Base-by-base conservation (phyloP, 1,140 invertebrate genomes). In the Heliothis subflexa region DNA sequence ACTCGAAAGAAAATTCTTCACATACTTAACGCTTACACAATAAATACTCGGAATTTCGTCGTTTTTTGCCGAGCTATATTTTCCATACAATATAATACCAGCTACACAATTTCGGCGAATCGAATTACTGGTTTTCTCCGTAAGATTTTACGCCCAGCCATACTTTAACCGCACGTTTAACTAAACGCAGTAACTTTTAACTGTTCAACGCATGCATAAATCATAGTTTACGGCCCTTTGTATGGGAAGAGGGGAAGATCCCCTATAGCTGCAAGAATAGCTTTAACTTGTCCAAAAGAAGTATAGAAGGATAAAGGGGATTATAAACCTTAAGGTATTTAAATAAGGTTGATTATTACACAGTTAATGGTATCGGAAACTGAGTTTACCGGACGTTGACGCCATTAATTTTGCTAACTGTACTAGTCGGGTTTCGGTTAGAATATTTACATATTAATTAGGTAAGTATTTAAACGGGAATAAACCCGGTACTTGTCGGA, bases 171-270 rank as follows among this genome's bases (percentile, higher is more conserved):
- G n/a, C 81, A 61, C 21, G 70, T 80, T 78, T 73, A 9, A 40
- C 33, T 59, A 79, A 75, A 79, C 77, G 40, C n/a, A 77, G 73
- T 74, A 47, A 75, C 74, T 66, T 82, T 90, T 82, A 85, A 86
- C 79, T 70, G 18, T 70, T 70, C 50, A 70, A 70, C 21, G 78
- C 66, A 45, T 85, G 76, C 84, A 88, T 92, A 92, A 92, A 92
- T 92, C 88, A 92, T 89, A 77, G 73, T 92, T 91, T 90, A 92
- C 84, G 85, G 82, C 82, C 88, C 86, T 88, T 89, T 89, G 87
- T 88, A 78, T 77, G 71, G 49, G 62, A 59, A n/a, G 25, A 83
- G 83, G 86, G 87, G 87, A 80, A 78, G 78, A 72, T 75, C 70
- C 79, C 83, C 83, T 28, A 72, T 78, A 57, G 70, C 73, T 78